A percentile compares a stretch with the other conserved stretches of the same genome.
phyloP scores from a whole-genome alignment of 2,797 vertebrate genomes.

The Eurystomus glaucurus region DNA sequence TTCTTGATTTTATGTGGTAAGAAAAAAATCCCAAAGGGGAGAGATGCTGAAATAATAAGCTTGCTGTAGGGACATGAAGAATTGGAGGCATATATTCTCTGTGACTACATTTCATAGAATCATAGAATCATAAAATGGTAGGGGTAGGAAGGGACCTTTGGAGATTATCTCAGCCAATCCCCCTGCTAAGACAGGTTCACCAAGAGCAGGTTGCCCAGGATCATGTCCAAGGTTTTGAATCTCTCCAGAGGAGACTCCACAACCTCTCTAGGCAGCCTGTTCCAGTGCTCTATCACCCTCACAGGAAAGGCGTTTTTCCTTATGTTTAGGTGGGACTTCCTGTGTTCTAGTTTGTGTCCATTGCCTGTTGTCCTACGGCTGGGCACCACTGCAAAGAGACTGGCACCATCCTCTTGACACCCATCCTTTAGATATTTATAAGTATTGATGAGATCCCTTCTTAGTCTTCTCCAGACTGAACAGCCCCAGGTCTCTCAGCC shows the following conservation, averaged over 20 bases:
- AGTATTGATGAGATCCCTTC: background rate
- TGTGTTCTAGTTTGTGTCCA: background rate
- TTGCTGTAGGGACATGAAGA: fast-evolving
- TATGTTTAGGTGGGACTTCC: background rate
- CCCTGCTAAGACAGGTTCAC: background rate
- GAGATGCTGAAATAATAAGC: background rate
- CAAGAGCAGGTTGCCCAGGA: background rate
- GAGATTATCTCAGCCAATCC: background rate
- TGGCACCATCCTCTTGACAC: background rate
- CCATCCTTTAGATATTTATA: background rate
- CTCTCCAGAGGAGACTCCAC: background rate
- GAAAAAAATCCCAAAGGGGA: background rate
- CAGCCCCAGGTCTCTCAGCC: background rate
- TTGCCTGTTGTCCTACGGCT: background rate
- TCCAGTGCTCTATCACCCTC: background rate
- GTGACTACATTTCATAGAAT: background rate
- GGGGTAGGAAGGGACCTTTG: background rate
- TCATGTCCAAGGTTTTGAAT: background rate
- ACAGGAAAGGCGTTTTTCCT: background rate
- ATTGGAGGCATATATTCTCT: background rate
- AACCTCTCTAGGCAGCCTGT: background rate
- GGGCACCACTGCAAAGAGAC: background rate
- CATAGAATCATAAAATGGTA: background rate
- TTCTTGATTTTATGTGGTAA: background rate
- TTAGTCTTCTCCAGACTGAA: background rate